phyloP scores from a whole-genome alignment of 2,888 invertebrate genomes.

The Eudemis profundana region DNA sequence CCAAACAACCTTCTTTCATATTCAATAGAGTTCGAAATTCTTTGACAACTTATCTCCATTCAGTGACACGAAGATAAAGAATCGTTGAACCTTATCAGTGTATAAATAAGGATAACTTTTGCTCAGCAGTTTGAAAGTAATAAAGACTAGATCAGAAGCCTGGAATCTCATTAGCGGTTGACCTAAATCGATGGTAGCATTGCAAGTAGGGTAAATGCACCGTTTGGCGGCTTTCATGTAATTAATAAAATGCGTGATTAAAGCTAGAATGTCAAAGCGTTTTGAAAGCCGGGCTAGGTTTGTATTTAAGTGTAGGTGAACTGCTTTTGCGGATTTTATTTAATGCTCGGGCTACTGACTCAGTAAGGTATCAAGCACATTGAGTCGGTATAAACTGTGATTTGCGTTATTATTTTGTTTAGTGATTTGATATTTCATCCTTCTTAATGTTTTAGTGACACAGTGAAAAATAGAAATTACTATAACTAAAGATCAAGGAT shows the following conservation, averaged over 20 bases:
- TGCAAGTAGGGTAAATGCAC: conserved; percentile 39
- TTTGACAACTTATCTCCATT: conserved; percentile 18
- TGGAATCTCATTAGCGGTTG: conserved; percentile 44
- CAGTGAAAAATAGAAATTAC: too few relatives aligned
- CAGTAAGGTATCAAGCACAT: background rate
- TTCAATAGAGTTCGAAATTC: conserved; percentile 25
- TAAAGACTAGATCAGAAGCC: conserved; percentile 43
- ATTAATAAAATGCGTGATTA: conserved; percentile 33
- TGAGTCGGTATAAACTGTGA: too few relatives aligned
- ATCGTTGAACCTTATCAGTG: conserved; percentile 8
- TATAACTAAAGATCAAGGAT: too few relatives aligned
- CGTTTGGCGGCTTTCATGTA: conserved; percentile 21
- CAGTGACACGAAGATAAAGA: conserved; percentile 8
- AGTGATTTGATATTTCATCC: too few relatives aligned
- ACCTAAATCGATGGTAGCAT: conserved; percentile 41
- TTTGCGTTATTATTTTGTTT: too few relatives aligned
- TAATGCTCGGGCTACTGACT: background rate
- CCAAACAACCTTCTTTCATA: conserved; percentile 2
- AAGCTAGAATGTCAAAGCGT: conserved; percentile 8
- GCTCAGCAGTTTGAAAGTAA: conserved; percentile 31
- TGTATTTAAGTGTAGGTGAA: conserved; percentile 3
- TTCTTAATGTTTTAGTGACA: too few relatives aligned
- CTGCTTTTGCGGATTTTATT: background rate
- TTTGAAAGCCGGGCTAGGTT: background rate
- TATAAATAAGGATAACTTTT: conserved; percentile 5